A percentile compares a stretch with the other conserved stretches of the same genome.
Conservation (phyloP, 2,888 invertebrate species). For the Siphlonurus alternatus region DNA sequence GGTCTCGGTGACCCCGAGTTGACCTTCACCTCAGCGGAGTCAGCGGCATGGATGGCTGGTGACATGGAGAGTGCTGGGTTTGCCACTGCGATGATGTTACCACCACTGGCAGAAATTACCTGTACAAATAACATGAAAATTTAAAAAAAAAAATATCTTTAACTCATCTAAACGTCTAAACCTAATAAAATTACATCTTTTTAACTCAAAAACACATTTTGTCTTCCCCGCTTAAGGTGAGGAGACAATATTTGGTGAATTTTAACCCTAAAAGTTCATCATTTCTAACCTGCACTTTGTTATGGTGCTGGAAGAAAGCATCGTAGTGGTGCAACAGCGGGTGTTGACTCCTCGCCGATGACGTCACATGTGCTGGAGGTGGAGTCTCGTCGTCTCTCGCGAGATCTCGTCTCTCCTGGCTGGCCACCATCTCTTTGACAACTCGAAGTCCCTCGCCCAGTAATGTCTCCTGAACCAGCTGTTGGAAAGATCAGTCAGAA, state of each 20-base stretch:
- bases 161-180: not conserved
- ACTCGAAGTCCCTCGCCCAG: slow-evolving; percentile 31
- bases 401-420: slow-evolving; percentile 3
- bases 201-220: no score
- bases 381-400: not conserved
- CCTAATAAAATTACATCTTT: no score
- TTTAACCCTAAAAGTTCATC: no score
- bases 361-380: not conserved
- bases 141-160: not conserved
- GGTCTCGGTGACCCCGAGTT: no score
- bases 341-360: not conserved
- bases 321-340: slow-evolving; percentile 13
- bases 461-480: slow-evolving; percentile 25
- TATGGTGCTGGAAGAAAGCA: slow-evolving; percentile 18
- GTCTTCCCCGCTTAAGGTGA: no score
- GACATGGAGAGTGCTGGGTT: slow-evolving; percentile 64
- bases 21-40: not conserved
- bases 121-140: slow-evolving; percentile 23
- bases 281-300: slow-evolving; percentile 19
- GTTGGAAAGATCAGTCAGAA: slow-evolving; percentile 11
- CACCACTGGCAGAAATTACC: slow-evolving; percentile 69
- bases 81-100: slow-evolving; percentile 76
- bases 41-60: slow-evolving; percentile 17
- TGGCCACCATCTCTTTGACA: slow-evolving; percentile 21
- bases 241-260: no score